Evolutionary conservation across 2,888 invertebrate genomes (phyloP).

Genomic region (Amphipyra tragopoginis): DNA sequence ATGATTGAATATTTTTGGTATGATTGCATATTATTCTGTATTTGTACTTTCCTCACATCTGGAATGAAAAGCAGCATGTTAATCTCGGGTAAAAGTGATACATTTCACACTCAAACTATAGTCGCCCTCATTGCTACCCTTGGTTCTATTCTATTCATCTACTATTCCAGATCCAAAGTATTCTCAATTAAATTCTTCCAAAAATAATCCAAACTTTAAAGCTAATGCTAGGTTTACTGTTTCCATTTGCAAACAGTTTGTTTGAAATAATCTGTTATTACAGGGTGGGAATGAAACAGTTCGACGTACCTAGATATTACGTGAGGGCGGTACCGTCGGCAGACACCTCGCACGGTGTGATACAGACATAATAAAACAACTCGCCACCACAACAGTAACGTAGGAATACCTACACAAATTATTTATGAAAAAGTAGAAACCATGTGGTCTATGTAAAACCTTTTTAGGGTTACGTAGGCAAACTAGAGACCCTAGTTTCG

Average conservation of each 20-base stretch:
- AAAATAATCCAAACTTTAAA: constrained; percentile 13
- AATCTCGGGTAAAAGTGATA: too few relatives aligned
- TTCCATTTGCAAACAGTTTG: constrained; percentile 18
- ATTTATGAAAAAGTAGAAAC: background rate
- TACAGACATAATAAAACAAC: constrained; percentile 50
- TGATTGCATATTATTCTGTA: too few relatives aligned
- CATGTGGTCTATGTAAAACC: background rate
- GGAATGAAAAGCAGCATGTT: too few relatives aligned
- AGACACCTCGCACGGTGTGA: constrained; percentile 56
- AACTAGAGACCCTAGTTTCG: too few relatives aligned
- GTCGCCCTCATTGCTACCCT: too few relatives aligned
- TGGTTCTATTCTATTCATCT: too few relatives aligned
- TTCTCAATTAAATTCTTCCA: background rate
- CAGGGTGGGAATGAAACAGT: constrained; percentile 20
- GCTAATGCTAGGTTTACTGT: background rate
- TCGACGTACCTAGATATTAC: constrained; percentile 36
- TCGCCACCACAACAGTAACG: constrained; percentile 25
- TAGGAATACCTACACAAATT: constrained; percentile 2
- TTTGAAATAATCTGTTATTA: constrained; percentile 30
- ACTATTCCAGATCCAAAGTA: too few relatives aligned
- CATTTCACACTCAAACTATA: too few relatives aligned
- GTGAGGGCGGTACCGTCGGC: constrained; percentile 43
- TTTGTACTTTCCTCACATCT: too few relatives aligned
- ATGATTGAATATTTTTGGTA: too few relatives aligned
- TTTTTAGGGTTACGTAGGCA: too few relatives aligned